Conservation (phyloP, 2,888 invertebrate genomes). For the Tipula confusa region DNA sequence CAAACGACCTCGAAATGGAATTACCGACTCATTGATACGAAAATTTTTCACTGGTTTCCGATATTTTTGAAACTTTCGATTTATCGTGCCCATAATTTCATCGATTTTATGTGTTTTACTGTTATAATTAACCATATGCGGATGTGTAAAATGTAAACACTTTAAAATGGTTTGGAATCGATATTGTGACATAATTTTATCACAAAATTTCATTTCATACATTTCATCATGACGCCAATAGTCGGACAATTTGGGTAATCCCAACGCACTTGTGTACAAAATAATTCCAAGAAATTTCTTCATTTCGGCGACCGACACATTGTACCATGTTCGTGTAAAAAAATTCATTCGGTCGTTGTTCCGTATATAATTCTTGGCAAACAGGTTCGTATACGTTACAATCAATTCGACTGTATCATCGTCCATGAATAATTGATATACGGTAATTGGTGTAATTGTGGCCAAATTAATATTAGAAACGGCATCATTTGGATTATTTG, state of each 20-base stretch:
- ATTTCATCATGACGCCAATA: not conserved
- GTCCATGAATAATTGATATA: not conserved
- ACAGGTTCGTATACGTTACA: not conserved
- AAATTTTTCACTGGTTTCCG: not conserved
- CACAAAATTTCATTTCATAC: not conserved
- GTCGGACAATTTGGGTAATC: not conserved
- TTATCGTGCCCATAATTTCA: not conserved
- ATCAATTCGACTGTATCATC: not conserved
- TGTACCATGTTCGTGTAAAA: not conserved
- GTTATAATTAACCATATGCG: not conserved
- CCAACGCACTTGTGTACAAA: not conserved
- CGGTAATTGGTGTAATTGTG: not conserved
- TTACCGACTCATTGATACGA: not conserved
- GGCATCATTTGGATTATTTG: not conserved
- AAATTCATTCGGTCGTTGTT: not conserved
- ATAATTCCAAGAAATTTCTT: constrained; percentile 12
- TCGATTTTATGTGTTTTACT: not conserved
- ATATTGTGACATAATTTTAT: not conserved
- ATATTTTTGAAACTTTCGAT: not conserved
- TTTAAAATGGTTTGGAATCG: not conserved
- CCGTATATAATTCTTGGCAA: not conserved
- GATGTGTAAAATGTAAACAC: not conserved
- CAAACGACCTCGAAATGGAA: not conserved
- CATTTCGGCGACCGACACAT: not conserved
- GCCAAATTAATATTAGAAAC: not conserved